Base-by-base conservation (phyloP, 2,888 invertebrate species). In the Heliconius ethilla region DNA sequence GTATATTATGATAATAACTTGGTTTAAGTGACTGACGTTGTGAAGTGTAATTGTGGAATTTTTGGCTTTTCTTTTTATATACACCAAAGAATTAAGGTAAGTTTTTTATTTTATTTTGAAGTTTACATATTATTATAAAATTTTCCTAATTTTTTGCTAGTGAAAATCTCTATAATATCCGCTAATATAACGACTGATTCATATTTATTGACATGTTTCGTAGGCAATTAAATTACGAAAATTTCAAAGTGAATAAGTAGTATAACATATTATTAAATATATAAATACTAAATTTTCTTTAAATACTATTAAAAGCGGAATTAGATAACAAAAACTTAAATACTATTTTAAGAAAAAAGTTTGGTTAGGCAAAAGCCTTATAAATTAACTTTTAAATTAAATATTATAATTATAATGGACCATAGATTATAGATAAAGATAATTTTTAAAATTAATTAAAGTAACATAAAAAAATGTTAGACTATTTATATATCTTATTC, bases 51-150 rank as follows among this genome's bases (percentile, higher is more conserved):
- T 84, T 83, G 92, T 93, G 92, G 91, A 89, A 91, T 91, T 90
- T 88, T 84, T 82, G 80, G 82, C 81, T 80, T 84, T 77, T 77
- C 63, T 70, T 51, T 70, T 29, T 22, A 27, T 85, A 65, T 65
- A 89, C 90, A 90, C 93, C 91, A 94, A 93, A 93, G 92, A 92
- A 33, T 87, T 84, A 92, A 94, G 94, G 94, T 94, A 84, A 86
- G 90, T 88, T 82, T 70, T 22, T 40, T 29, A 62, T 37, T n/a
- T 55, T 66, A 59, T 13, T 65, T 70, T 37, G 18, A 25, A 27
- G 15, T 70, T 25, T 25, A 62, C 6, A 22, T 51, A 18, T 22
- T 7, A 2, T 7, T 51, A 18, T 18, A 6, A 51, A 51, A 51
- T 51, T 45, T 15, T 15, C 15, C 5, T 15, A 45, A 15, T 15